Percentiles rank a stretch among this genome's conserved stretches.
These are phyloP conservation scores for Champsocephalus esox DNA, from an alignment of 2,797 vertebrate species.

Conservation along the genomic window DNA sequence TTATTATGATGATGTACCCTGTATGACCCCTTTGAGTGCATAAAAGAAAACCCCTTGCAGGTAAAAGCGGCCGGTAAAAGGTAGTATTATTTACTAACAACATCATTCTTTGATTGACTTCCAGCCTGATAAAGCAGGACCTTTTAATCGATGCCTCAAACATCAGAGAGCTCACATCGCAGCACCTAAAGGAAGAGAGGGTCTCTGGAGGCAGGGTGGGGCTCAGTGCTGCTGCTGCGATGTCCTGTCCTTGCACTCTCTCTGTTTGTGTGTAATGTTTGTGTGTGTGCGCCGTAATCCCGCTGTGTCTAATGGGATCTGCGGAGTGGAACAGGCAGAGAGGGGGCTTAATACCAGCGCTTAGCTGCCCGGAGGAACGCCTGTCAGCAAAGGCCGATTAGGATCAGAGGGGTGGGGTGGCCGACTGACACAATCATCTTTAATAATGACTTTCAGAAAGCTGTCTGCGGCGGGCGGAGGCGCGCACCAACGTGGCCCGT, in stretches of 20 bases:
- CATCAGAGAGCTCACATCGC: conserved; percentile 7
- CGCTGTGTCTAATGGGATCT: conserved; percentile 86
- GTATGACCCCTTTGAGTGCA: too few relatives aligned
- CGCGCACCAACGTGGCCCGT: conserved; percentile 46
- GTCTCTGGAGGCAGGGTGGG: conserved; percentile 52
- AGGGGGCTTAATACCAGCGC: conserved; percentile 81
- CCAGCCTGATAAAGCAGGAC: not conserved
- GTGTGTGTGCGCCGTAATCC: conserved; percentile 77
- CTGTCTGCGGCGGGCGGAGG: conserved; percentile 54
- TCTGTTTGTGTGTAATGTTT: conserved; percentile 52
- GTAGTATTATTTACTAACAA: too few relatives aligned
- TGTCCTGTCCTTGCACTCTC: conserved; percentile 69
- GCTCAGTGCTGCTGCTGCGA: conserved; percentile 42
- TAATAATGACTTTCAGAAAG: conserved; percentile 86
- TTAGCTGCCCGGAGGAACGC: conserved; percentile 82
- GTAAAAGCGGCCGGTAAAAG: too few relatives aligned
- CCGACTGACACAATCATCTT: conserved; percentile 83
- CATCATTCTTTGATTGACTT: conserved; percentile 11
- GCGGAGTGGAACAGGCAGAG: conserved; percentile 83
- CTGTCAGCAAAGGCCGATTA: conserved; percentile 86
- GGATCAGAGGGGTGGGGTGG: conserved; percentile 81
- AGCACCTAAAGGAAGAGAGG: conserved; percentile 18
- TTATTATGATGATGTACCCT: too few relatives aligned
- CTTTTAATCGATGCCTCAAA: not conserved
- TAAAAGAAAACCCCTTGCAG: too few relatives aligned